Conservation (phyloP, 1,140 invertebrate species). For the Akabosia matsudoensis region DNA sequence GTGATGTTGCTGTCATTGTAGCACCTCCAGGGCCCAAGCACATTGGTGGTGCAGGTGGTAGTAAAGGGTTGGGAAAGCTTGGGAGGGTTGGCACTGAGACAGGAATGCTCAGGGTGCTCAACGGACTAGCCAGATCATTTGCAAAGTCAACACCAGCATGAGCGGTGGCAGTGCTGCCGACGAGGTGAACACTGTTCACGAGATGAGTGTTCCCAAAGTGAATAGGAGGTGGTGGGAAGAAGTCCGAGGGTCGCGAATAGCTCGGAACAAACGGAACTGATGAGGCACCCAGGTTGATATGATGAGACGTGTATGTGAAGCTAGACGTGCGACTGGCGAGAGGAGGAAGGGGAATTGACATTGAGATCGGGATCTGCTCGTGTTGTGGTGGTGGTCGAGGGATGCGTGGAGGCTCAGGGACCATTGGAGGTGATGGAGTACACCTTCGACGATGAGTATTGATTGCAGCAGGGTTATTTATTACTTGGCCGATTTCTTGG, state of each 20-base stretch:
- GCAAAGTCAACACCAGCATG: neutral
- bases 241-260: neutral
- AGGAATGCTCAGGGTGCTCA: conserved; percentile 19
- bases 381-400: conserved; percentile 8
- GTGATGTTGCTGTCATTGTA: conserved; percentile 33
- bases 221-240: neutral
- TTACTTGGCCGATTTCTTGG: conserved; percentile 21
- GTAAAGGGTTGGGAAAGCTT: neutral
- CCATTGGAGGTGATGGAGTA: neutral
- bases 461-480: neutral
- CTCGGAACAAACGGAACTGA: neutral
- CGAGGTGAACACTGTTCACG: conserved; percentile 5
- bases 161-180: neutral
- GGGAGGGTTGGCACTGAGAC: neutral
- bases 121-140: conserved; percentile 13
- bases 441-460: neutral
- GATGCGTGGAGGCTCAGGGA: neutral
- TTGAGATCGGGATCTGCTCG: neutral
- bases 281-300: neutral
- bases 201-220: conserved; percentile 4
- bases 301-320: neutral
- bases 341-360: neutral
- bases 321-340: neutral
- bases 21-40: neutral
- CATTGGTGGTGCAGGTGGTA: conserved; percentile 19